Base-by-base conservation (phyloP, 2,113 vertebrate species). In the Murina feae region DNA sequence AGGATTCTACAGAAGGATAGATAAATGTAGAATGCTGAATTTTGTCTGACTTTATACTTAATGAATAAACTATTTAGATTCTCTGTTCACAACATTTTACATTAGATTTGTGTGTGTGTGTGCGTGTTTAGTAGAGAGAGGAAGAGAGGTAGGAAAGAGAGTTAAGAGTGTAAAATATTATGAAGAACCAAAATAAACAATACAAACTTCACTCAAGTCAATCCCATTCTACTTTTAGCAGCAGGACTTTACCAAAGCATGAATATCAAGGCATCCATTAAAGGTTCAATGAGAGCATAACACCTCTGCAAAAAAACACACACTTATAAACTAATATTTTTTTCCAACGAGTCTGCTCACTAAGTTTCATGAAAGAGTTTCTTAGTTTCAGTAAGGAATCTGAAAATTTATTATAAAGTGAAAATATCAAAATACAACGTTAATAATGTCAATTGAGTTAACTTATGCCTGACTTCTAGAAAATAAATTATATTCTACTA, bases 321-420 rank as follows among this genome's bases (percentile, higher is more conserved):
- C 60, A 55, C n/a, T 95, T 95, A 68, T 76, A 90, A 96, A 96
- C 35, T 80, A 44, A 9, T 95, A 17, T 12, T 75, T 58, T 84
- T 94, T 68, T 66, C 58, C 88, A 69, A 75, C 39, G n/a, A 91
- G 49, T 32, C 30, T 91, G 30, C 74, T 92, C 28, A 86, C 23
- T 89, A 88, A 63, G 9, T 95, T 95, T 91, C 53, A 72, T 63
- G 78, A 86, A 92, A 42, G 37, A 51, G 28, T 94, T 66, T 23
- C 63, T 90, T 58, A 58, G 65, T 92, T 78, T 89, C 84, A 18
- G 32, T 75, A 88, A 96, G 66, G 65, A 20, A 85, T 28, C 2
- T 86, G 37, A 78, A 94, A 88, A 85, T 68, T 75, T 21, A 66
- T 91, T 89, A 63, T 9, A 44, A 82, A 82, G 28, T 58, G 58